phyloP scores from a whole-genome alignment of 2,797 vertebrate genomes.

The Bucorvus abyssinicus region DNA sequence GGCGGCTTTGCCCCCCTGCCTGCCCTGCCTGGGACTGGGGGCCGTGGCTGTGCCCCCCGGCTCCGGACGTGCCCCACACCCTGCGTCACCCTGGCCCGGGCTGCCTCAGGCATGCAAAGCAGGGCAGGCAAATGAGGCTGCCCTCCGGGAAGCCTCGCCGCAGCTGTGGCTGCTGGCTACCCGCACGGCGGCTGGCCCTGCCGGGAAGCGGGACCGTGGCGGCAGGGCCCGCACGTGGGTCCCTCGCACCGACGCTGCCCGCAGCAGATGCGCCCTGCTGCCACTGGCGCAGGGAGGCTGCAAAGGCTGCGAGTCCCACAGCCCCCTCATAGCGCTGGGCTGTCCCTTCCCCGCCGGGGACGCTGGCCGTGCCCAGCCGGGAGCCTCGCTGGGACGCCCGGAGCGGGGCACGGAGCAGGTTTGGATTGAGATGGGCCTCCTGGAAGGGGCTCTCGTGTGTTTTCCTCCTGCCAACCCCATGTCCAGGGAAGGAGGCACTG shows the following conservation, averaged over 20 bases:
- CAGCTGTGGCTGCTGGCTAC: neutral
- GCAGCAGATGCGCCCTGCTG: neutral
- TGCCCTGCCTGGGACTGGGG: neutral
- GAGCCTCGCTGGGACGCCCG: fast-evolving
- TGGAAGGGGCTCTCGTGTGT: fast-evolving
- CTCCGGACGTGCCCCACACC: fast-evolving
- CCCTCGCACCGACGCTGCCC: neutral
- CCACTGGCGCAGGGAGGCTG: neutral
- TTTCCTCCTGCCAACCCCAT: neutral
- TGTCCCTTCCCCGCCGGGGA: fast-evolving
- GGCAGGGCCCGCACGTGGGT: neutral
- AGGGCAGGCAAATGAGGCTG: neutral
- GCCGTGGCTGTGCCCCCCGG: fast-evolving
- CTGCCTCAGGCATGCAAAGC: neutral
- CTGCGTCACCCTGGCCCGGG: neutral
- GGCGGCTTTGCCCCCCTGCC: neutral
- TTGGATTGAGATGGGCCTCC: neutral
- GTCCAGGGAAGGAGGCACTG: neutral
- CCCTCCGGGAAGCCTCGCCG: neutral
- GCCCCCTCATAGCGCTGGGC: neutral
- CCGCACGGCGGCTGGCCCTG: neutral
- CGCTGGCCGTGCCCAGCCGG: fast-evolving
- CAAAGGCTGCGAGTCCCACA: neutral
- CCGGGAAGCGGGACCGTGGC: neutral
- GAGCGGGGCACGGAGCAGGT: neutral